phyloP scores from a whole-genome alignment of 2,888 invertebrate species.

The Sarcophaga caerulescens region DNA sequence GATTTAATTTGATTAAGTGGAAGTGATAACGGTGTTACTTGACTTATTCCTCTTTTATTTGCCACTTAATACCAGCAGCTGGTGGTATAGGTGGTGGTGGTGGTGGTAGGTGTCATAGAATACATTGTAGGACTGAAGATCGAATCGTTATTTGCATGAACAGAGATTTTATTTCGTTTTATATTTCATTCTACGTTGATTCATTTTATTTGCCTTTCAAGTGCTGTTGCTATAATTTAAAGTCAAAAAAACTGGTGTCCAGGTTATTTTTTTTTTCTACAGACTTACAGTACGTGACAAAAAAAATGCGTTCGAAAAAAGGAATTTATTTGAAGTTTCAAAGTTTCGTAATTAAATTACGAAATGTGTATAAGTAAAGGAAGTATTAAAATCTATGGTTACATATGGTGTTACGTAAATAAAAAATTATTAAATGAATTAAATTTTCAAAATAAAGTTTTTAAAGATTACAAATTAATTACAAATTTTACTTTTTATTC shows the following conservation, averaged over 20 bases:
- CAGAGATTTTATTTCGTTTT: constrained; percentile 38
- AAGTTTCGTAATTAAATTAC: too few relatives aligned
- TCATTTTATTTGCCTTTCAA: background rate
- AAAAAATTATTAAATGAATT: too few relatives aligned
- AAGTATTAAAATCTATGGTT: too few relatives aligned
- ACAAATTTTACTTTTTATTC: too few relatives aligned
- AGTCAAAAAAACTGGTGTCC: constrained; percentile 5
- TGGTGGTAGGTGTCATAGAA: constrained; percentile 7
- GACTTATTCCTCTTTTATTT: constrained; percentile 16
- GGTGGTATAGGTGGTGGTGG: background rate
- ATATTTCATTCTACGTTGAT: background rate
- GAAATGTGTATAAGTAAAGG: too few relatives aligned
- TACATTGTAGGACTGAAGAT: background rate
- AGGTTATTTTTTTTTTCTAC: background rate
- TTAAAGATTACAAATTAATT: background rate
- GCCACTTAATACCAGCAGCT: background rate
- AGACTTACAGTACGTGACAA: background rate
- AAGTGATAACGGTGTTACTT: constrained; percentile 42
- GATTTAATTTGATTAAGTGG: constrained; percentile 45
- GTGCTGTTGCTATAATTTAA: constrained; percentile 16
- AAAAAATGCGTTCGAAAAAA: background rate
- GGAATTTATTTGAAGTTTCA: background rate
- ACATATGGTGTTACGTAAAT: too few relatives aligned
- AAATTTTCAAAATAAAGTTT: background rate
- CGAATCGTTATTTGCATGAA: constrained; percentile 5